Conservation (phyloP, 2,113 vertebrate species). For the Formicarius rufipectus region DNA sequence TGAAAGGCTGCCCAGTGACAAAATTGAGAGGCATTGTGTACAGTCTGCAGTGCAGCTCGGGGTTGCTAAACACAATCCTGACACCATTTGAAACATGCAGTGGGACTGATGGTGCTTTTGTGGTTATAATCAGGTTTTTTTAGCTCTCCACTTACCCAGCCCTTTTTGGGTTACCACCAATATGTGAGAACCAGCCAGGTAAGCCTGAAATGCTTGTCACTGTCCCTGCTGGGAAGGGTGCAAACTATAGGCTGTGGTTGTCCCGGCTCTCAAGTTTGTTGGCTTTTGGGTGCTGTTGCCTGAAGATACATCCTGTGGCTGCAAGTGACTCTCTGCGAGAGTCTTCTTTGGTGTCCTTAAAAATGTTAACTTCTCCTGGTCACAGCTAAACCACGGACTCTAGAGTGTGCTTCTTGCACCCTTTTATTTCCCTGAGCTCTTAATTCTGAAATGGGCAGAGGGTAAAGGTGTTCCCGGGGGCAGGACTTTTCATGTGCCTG, state of each 20-base stretch:
- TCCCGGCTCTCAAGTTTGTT: neutral
- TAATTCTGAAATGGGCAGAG: neutral
- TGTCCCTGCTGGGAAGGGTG: fast-evolving
- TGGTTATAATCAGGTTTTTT: neutral
- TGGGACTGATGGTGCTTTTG: neutral
- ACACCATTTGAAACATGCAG: neutral
- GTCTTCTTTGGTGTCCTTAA: neutral
- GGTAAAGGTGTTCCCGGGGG: neutral
- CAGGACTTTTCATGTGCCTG: neutral
- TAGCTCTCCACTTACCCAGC: neutral
- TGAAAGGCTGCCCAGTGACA: conserved; percentile 3
- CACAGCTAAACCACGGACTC: neutral
- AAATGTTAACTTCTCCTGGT: neutral
- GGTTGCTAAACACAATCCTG: neutral
- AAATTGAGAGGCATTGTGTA: neutral
- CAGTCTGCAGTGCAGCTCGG: neutral
- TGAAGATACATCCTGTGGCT: neutral
- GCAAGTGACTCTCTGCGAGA: neutral
- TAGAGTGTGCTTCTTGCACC: neutral
- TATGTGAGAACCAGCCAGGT: neutral
- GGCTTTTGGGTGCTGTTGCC: neutral
- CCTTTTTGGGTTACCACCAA: neutral
- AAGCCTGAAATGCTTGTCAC: neutral
- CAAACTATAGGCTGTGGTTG: fast-evolving
- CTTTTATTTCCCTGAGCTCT: neutral